Conservation (phyloP, 2,797 vertebrate species). For the Xenops minutus region DNA sequence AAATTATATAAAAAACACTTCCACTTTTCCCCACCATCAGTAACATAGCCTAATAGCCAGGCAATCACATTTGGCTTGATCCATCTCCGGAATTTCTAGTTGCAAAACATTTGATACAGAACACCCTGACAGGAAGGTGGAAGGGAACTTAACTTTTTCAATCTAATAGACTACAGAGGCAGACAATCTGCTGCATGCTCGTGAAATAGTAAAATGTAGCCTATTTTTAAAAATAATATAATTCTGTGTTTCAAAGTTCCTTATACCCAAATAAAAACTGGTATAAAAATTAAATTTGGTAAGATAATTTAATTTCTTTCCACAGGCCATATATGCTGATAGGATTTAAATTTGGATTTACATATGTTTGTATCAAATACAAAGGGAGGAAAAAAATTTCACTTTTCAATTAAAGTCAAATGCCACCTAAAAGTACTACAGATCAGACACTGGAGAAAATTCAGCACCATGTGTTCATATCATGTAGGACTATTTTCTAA, state of each 20-base stretch:
- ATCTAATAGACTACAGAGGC: background rate
- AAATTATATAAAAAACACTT: constrained; percentile 5
- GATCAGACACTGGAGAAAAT: background rate
- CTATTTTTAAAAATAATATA: background rate
- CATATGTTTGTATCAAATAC: background rate
- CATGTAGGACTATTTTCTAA: background rate
- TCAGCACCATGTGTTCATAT: background rate
- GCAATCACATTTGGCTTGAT: background rate
- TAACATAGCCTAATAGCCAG: background rate
- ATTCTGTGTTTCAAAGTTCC: background rate
- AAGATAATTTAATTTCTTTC: background rate
- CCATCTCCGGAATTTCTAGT: background rate
- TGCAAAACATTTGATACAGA: constrained; percentile 13
- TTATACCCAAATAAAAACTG: background rate
- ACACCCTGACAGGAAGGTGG: background rate
- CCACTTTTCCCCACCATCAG: background rate
- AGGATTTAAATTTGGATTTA: background rate
- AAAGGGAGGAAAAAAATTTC: background rate
- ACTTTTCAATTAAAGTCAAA: background rate
- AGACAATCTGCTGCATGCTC: background rate
- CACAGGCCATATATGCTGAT: background rate
- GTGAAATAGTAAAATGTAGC: background rate
- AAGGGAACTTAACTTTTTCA: background rate
- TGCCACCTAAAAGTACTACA: background rate
- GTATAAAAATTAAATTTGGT: background rate